Percentiles rank a stretch among this genome's conserved stretches.
phyloP scores from a whole-genome alignment of 2,797 vertebrate genomes.

The Platalea minor region DNA sequence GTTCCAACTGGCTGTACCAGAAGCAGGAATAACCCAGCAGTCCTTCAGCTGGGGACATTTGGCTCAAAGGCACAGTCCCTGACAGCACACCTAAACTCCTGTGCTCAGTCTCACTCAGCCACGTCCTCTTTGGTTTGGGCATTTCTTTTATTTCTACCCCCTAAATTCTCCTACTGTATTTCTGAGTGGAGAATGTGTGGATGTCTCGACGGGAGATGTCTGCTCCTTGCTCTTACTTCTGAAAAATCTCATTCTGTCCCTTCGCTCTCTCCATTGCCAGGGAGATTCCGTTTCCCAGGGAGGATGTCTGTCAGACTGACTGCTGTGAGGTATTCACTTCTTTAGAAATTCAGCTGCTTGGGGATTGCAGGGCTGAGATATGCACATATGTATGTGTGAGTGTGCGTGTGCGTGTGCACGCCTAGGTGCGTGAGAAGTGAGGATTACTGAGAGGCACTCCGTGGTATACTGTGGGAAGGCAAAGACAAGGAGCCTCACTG shows the following conservation, averaged over 20 bases:
- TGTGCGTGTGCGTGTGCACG: rapidly evolving
- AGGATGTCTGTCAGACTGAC: not conserved
- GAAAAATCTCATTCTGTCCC: not conserved
- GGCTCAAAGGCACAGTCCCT: not conserved
- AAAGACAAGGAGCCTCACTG: not conserved
- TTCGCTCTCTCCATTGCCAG: not conserved
- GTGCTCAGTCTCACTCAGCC: not conserved
- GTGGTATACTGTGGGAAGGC: not conserved
- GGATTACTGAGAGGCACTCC: not conserved
- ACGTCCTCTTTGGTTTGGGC: not conserved
- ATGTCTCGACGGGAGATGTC: not conserved
- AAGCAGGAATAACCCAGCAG: not conserved
- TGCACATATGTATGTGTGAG: not conserved
- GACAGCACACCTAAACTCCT: not conserved
- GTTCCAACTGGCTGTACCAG: not conserved
- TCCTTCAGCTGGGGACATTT: not conserved
- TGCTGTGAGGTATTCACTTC: not conserved
- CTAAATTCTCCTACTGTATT: not conserved
- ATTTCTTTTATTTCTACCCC: not conserved
- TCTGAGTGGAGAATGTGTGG: not conserved
- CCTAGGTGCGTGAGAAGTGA: not conserved
- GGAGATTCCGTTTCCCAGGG: not conserved
- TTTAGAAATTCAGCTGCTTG: constrained; percentile 2
- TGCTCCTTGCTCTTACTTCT: not conserved
- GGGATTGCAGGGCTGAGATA: not conserved